Conservation (phyloP, 2,113 vertebrate genomes). For the Tapirus terrestris region DNA sequence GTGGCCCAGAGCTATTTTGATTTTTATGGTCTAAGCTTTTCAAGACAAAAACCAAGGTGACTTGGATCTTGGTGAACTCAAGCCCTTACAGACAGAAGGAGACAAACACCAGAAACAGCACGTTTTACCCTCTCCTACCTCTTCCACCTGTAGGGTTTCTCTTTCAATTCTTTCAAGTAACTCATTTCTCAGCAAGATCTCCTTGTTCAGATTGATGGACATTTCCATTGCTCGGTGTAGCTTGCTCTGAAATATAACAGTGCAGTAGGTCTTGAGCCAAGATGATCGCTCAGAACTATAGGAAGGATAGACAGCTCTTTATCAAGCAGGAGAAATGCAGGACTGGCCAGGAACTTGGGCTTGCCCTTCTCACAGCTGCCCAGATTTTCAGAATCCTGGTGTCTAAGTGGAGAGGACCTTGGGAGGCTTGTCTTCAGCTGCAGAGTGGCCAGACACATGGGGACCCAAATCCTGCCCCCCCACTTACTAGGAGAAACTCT, state of each 20-base stretch:
- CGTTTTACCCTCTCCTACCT: slow-evolving; percentile 80
- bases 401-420: neutral
- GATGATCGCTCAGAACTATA: rapidly evolving
- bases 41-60: neutral
- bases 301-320: rapidly evolving
- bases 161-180: slow-evolving; percentile 85
- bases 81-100: neutral
- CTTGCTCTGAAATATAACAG: slow-evolving; percentile 83
- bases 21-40: neutral
- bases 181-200: slow-evolving; percentile 82
- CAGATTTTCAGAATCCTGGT: neutral
- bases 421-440: neutral
- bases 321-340: neutral
- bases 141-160: slow-evolving; percentile 83
- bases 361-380: neutral
- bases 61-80: neutral
- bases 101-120: neutral
- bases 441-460: neutral
- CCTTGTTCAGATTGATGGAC: slow-evolving; percentile 78
- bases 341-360: neutral
- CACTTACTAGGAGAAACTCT: neutral
- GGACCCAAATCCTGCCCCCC: neutral
- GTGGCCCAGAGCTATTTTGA: neutral
- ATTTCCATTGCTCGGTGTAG: slow-evolving; percentile 78
- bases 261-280: neutral